Evolutionary conservation across 1,140 invertebrate species (phyloP).

Genomic region (Macrocentrus cingulum): DNA sequence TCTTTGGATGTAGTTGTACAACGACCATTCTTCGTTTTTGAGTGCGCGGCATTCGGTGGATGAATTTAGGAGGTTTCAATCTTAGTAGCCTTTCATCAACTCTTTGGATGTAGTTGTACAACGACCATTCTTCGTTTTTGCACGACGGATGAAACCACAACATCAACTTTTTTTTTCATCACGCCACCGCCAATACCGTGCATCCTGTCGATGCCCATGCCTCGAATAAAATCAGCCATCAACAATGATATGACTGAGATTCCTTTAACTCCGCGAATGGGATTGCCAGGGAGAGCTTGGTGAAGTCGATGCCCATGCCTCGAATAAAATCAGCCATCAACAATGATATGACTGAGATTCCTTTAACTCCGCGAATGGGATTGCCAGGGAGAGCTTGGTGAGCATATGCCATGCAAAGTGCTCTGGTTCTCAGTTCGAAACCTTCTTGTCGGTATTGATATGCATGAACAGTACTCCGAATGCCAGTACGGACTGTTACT

Average conservation of each 20-base stretch:
- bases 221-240: too few species aligned
- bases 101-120: not conserved
- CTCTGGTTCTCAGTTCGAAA: not conserved
- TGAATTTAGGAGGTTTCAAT: constrained; percentile 13
- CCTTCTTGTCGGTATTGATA: not conserved
- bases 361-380: constrained; percentile 6
- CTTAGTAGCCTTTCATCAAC: not conserved
- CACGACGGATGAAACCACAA: not conserved
- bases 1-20: too few species aligned
- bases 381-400: not conserved
- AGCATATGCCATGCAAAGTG: too few species aligned
- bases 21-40: too few species aligned
- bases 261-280: too few species aligned
- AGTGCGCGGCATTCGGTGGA: constrained; percentile 11
- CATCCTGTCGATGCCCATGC: too few species aligned
- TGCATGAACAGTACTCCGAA: not conserved
- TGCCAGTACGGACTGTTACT: too few species aligned
- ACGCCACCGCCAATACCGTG: constrained; percentile 18
- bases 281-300: too few species aligned
- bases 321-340: constrained; percentile 1
- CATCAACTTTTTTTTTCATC: constrained; percentile 4
- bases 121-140: not conserved
- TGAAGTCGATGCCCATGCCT: not conserved
- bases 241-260: too few species aligned
- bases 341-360: not conserved